A percentile compares a stretch with the other conserved stretches of the same genome.
Evolutionary conservation across 2,888 invertebrate genomes (phyloP).

Genomic region (Leptinotarsa peninsularis): DNA sequence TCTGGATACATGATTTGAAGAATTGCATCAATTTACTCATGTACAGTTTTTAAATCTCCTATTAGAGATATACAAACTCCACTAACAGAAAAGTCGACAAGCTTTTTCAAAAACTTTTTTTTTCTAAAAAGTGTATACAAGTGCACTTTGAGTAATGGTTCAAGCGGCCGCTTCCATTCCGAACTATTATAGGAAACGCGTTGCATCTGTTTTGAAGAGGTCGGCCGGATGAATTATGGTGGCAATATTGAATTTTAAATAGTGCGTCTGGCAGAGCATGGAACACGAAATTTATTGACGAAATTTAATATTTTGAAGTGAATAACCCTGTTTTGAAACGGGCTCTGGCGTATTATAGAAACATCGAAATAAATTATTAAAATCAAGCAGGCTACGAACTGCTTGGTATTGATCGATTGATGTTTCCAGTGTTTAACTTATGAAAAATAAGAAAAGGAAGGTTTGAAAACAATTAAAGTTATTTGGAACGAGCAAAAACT

Average conservation of each 20-base stretch:
- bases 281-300: conserved; percentile 35
- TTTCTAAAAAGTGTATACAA: conserved; percentile 17
- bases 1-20: no score
- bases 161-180: conserved; percentile 23
- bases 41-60: no score
- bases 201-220: conserved; percentile 46
- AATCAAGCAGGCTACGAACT: not conserved
- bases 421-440: not conserved
- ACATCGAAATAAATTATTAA: not conserved
- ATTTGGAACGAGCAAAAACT: no score
- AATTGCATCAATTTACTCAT: no score
- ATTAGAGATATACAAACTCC: no score
- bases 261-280: conserved; percentile 31
- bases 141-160: conserved; percentile 24
- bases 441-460: not conserved
- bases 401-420: not conserved
- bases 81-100: no score
- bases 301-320: conserved; percentile 41
- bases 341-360: conserved; percentile 9
- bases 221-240: conserved; percentile 37
- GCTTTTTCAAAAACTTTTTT: not conserved
- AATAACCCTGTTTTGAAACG: conserved; percentile 36
- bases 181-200: conserved; percentile 24
- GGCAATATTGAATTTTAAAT: conserved; percentile 37
- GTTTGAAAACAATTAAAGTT: no score